Conservation (phyloP, 2,888 invertebrate genomes). For the Teinopalpus imperialis region DNA sequence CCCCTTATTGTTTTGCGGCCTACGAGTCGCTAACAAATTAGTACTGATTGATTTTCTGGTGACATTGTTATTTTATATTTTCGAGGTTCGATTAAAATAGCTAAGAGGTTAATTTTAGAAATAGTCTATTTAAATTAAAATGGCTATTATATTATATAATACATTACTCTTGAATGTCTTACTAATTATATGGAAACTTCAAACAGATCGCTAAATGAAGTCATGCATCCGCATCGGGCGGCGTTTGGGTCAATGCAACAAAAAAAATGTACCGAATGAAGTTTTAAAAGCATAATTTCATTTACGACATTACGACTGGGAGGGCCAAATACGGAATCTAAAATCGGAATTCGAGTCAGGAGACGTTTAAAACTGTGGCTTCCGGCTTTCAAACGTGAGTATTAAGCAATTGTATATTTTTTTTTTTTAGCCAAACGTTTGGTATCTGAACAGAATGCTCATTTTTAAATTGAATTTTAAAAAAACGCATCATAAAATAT, state of each 20-base stretch:
- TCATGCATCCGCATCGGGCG: neutral
- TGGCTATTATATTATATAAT: too few relatives aligned
- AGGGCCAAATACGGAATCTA: constrained; percentile 24
- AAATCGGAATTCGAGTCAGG: constrained; percentile 27
- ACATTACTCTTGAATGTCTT: neutral
- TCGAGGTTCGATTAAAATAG: too few relatives aligned
- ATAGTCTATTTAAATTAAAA: too few relatives aligned
- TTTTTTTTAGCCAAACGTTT: constrained; percentile 12
- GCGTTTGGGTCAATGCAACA: constrained; percentile 5
- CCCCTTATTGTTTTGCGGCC: constrained; percentile 59
- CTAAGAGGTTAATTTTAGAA: too few relatives aligned
- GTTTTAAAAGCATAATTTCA: constrained; percentile 17
- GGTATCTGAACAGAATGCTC: neutral
- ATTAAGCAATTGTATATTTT: constrained; percentile 17
- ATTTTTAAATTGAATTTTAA: too few relatives aligned
- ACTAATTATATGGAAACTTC: constrained; percentile 2
- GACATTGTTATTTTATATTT: constrained; percentile 19
- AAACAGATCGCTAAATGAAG: constrained; percentile 16
- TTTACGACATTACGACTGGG: too few relatives aligned
- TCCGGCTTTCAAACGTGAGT: constrained; percentile 22
- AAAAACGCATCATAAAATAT: too few relatives aligned
- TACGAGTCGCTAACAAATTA: constrained; percentile 40
- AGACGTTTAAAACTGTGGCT: constrained; percentile 23
- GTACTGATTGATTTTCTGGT: constrained; percentile 44
- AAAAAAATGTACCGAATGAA: constrained; percentile 15